Base-by-base conservation (phyloP, 1,140 invertebrate species). In the Melitaea cinxia region DNA sequence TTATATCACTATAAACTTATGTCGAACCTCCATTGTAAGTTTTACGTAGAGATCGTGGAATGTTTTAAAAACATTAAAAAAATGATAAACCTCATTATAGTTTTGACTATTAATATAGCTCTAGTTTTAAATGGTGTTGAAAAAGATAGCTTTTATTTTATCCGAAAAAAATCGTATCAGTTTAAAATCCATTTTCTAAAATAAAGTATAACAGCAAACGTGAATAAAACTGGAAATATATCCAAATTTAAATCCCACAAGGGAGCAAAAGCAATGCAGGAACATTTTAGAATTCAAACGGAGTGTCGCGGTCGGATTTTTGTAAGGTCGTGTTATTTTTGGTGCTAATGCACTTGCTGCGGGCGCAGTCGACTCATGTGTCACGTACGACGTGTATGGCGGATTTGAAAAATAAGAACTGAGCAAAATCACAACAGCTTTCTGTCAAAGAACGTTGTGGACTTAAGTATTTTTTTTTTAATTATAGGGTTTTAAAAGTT, bases 241-340 rank as follows among this genome's bases (percentile, higher is more conserved):
- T 52, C 14, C 49, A 15, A 52, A 52, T 52, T 15, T 30, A 28
- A 28, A 26, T 52, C 24, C n/a, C 49, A n/a, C 49, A 15, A 21
- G 47, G 21, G 58, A 52, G 47, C 21, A 21, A 17, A 42, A 15
- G 28, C 58, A 52, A 4, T 52, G 47, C 47, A 39, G 58, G 21
- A 37, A 17, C 33, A 24, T 50, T 60, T 60, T 60, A 60, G 47
- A 60, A 60, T 60, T 60, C 58, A 52, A 15, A 24, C 17, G n/a
- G 58, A 60, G 58, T 60, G 30, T 17, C 30, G 47, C 21, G 58
- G 58, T 37, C 30, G 47, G 47, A 60, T 52, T 60, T 60, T 60
- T 60, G 58, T 52, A 23, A 47, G 19, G 42, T 47, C 58, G 24
- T 52, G 58, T 60, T 60, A 60, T 60, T 60, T 52, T 28, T 60